Base-by-base conservation (phyloP, 2,797 vertebrate species). In the Phalanger gymnotis region DNA sequence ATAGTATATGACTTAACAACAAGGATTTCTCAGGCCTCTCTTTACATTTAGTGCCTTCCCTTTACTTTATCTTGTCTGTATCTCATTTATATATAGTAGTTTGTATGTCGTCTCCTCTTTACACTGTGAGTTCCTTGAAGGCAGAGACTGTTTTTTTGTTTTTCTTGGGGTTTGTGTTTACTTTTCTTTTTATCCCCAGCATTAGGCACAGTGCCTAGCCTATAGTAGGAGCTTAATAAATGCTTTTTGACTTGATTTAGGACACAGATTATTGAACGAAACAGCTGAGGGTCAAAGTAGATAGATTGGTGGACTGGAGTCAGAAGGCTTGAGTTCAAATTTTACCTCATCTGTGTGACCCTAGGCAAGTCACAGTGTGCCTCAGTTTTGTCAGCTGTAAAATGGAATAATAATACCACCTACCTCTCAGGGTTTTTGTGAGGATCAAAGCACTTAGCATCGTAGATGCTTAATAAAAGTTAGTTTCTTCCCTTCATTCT, bases 391-490 rank as follows among this genome's bases (percentile, higher is more conserved):
- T 51, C 40, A 87, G 27, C 7, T 51, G 3, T 87, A 40, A 40
- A 40, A 9, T 91, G 55, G 7, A 51, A 52, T 27, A 52, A 52
- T 19, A 34, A 34, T 19, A 40, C 28, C n/a, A n/a, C 31, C 47
- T 31, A 1, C 22, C 22, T 91, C 12, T 0, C 51, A 25, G 1
- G 28, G 30, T 53, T n/a, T 10, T 90, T 93, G 87, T 52, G 27
- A 61, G 5, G 7, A 87, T 55, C 28, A 52, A 90, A 1, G 2
- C 6, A 5, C 34, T 91, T 25, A 53, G 51, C 34, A 0, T 19
- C 53, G 40, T 7, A 0, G 0, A 31, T 40, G 3, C 14, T 53
- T 53, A 14, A 1, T 40, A 34, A 7, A 0, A 2, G 40, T 3
- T 34, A 0, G 3, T n/a, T n/a, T 61, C 22, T 40, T 90, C 3